phyloP scores from a whole-genome alignment of 2,888 invertebrate genomes.

The Ochropacha duplaris region DNA sequence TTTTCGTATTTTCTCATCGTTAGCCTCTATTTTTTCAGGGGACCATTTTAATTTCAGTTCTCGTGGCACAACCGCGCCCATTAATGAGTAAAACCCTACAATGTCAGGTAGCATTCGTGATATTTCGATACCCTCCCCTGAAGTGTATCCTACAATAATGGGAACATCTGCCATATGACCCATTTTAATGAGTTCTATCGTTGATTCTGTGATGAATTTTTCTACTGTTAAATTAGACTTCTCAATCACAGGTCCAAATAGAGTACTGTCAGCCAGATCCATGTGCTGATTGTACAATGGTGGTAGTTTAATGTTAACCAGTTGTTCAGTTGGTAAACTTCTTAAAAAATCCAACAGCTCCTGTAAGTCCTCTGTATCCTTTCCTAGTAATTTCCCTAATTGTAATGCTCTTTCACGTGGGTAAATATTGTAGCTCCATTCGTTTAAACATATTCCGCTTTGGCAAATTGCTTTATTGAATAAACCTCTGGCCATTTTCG shows the following conservation, averaged over 20 bases:
- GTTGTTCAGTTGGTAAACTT: constrained; percentile 48
- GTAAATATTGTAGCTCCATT: constrained; percentile 69
- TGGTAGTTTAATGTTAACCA: constrained; percentile 64
- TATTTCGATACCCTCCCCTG: constrained; percentile 74
- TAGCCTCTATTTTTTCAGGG: constrained; percentile 38
- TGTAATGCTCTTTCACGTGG: constrained; percentile 67
- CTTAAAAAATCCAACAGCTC: constrained; percentile 64
- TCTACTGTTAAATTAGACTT: constrained; percentile 48
- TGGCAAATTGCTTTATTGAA: constrained; percentile 78
- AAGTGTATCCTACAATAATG: constrained; percentile 68
- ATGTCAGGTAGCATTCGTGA: constrained; percentile 51
- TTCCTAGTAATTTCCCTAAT: constrained; percentile 67
- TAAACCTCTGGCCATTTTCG: constrained; percentile 68
- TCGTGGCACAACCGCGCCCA: constrained; percentile 65
- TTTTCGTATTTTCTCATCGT: constrained; percentile 58
- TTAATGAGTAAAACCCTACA: constrained; percentile 36
- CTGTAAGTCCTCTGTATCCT: constrained; percentile 58
- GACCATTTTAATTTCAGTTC: constrained; percentile 63
- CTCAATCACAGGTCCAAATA: constrained; percentile 74
- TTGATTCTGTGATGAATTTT: constrained; percentile 58
- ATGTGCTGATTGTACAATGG: constrained; percentile 41
- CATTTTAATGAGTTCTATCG: constrained; percentile 49
- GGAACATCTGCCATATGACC: constrained; percentile 62
- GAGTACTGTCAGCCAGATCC: constrained; percentile 60
- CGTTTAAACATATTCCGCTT: constrained; percentile 74